Base-by-base conservation (phyloP, 2,888 invertebrate species). In the Ectemnius continuus region DNA sequence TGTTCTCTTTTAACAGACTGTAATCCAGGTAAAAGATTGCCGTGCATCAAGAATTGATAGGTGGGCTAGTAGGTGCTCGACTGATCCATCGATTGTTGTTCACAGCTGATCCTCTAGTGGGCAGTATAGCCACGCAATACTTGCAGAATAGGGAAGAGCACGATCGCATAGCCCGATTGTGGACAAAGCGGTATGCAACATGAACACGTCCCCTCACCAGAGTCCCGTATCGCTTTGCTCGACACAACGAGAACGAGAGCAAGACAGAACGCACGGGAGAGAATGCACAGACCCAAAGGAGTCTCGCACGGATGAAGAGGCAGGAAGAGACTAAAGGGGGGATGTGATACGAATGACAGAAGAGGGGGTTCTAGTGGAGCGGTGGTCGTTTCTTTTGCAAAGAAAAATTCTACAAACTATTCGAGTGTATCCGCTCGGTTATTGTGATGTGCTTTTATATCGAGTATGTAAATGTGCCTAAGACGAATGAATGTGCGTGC, bases 151-250 rank as follows among this genome's bases (percentile, higher is more conserved):
- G 98, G 77, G 98, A 98, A 90, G 99, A 99, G 91, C 99, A 99
- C 91, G 99, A 99, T 92, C 95, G 98, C 91, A 98, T 98, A 91
- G 99, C 99, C 84, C 95, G 98, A 91, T 95, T 98, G 90, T 99
- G 99, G 99, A 99, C 99, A 91, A 98, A 98, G 92, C 95, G 99
- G 88, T 99, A 97, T 90, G 97, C 97, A 85, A 97, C 97, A 94
- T 97, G 96, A 96, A 87, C 89, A 78, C 76, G 28, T 72, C 48
- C 56, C 45, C 16, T 23, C 48, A 57, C 56, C 45, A 11, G 47
- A 72, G 63, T 26, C 60, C 60, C 61, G 60, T 45, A 63, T 58
- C 57, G 48, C 71, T 67, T 75, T 76, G 59, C 63, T 66, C 67
- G 52, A 52, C 28, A 28, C 70, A 46, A 46, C 48, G 61, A 76